Percentiles rank a stretch among this genome's conserved stretches.
Conservation (phyloP, 2,888 invertebrate species). For the Catocala nupta region DNA sequence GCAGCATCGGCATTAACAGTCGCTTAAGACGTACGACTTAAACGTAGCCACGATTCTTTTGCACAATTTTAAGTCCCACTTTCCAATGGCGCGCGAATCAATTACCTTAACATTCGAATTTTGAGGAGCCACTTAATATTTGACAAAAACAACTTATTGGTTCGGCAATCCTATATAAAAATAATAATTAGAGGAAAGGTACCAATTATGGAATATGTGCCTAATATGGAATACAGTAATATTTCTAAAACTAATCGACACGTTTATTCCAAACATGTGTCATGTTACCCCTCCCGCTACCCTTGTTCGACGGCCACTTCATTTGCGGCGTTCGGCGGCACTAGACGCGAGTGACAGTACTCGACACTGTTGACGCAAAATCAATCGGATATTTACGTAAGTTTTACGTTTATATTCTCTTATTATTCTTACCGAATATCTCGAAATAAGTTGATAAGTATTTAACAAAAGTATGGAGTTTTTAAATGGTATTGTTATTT, state of each 20-base stretch:
- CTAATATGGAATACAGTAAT: not conserved
- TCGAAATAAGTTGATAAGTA: not conserved
- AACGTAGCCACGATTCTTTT: too few species aligned
- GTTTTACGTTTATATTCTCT: not conserved
- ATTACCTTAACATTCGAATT: too few species aligned
- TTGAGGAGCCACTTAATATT: too few species aligned
- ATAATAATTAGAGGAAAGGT: not conserved
- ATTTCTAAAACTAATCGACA: not conserved
- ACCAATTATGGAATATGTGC: not conserved
- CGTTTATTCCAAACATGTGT: not conserved
- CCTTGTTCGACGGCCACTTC: not conserved
- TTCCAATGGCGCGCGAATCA: too few species aligned
- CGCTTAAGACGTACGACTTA: too few species aligned
- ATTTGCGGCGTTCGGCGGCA: not conserved
- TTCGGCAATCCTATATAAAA: too few species aligned
- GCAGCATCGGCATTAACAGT: too few species aligned
- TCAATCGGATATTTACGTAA: conserved; percentile 1
- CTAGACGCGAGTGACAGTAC: not conserved
- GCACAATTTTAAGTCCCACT: too few species aligned
- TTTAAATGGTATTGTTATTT: not conserved
- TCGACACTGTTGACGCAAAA: not conserved
- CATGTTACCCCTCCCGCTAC: not conserved
- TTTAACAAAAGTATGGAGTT: too few species aligned
- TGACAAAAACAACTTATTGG: too few species aligned
- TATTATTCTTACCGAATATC: not conserved